phyloP scores from a whole-genome alignment of 2,113 vertebrate species.

The Gopherus flavomarginatus region DNA sequence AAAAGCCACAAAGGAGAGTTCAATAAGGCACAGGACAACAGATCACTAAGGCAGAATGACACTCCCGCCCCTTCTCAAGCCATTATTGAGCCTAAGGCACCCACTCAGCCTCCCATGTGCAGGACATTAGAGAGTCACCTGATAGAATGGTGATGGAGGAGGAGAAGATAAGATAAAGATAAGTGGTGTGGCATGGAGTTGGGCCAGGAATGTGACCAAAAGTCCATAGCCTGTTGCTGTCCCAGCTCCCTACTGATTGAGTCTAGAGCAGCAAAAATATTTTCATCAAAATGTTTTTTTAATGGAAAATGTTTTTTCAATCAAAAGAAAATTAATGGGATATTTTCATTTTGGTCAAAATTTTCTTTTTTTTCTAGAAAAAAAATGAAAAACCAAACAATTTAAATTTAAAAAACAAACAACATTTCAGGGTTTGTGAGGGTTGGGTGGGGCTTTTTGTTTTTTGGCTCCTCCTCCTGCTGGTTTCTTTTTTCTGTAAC shows the following conservation, averaged over 20 bases:
- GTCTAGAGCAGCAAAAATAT: neutral
- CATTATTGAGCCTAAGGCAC: neutral
- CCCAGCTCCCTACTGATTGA: neutral
- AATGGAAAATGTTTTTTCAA: neutral
- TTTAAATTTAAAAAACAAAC: no score
- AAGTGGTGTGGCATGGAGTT: neutral
- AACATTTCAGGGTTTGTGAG: neutral
- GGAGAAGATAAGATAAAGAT: neutral
- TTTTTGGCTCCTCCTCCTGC: no score
- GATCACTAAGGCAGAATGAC: neutral
- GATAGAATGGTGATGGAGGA: neutral
- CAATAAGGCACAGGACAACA: neutral
- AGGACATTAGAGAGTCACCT: neutral
- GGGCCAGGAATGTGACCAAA: neutral
- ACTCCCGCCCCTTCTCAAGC: neutral
- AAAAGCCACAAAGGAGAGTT: rapidly evolving
- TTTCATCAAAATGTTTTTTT: neutral
- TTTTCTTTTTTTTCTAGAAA: neutral
- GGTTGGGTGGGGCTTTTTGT: no score
- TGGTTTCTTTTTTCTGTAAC: neutral
- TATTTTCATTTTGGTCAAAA: neutral
- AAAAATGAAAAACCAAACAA: neutral
- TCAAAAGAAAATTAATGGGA: neutral
- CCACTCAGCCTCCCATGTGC: neutral
- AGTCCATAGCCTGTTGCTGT: neutral